Percentiles rank a stretch among this genome's conserved stretches.
Evolutionary conservation across 1,140 invertebrate species (phyloP).

Genomic region (Grapholita molesta): DNA sequence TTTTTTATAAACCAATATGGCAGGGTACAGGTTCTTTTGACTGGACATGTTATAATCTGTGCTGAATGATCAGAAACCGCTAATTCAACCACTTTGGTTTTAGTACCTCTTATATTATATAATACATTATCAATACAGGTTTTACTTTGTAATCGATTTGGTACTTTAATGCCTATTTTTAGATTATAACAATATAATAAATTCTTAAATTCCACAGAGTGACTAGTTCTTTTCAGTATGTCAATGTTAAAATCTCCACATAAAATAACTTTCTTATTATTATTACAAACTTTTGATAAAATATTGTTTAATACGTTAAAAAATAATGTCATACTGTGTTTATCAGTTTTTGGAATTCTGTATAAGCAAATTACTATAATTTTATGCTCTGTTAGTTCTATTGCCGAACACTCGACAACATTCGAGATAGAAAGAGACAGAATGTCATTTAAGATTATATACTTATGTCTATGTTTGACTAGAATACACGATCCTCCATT

Average conservation of each 20-base stretch:
- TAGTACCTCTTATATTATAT: neutral
- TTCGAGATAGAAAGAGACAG: neutral
- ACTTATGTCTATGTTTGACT: neutral
- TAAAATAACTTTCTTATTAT: neutral
- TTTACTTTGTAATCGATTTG: neutral
- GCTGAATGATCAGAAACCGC: conserved; percentile 4
- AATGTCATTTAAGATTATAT: neutral
- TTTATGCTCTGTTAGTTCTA: conserved; percentile 6
- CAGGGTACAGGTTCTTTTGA: neutral
- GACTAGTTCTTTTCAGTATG: neutral
- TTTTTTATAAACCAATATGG: neutral
- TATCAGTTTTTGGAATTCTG: neutral
- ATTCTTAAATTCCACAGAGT: neutral
- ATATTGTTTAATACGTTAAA: neutral
- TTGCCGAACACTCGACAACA: neutral
- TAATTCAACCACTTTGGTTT: neutral
- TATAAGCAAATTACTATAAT: conserved; percentile 2
- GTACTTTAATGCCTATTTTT: neutral
- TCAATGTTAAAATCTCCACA: conserved; percentile 17
- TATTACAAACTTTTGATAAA: neutral
- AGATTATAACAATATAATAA: neutral
- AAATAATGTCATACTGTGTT: neutral
- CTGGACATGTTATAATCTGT: conserved; percentile 1
- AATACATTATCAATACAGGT: conserved; percentile 7
- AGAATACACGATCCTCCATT: conserved; percentile 10